phyloP scores from a whole-genome alignment of 2,888 invertebrate species.

The Dynastes grantii region DNA sequence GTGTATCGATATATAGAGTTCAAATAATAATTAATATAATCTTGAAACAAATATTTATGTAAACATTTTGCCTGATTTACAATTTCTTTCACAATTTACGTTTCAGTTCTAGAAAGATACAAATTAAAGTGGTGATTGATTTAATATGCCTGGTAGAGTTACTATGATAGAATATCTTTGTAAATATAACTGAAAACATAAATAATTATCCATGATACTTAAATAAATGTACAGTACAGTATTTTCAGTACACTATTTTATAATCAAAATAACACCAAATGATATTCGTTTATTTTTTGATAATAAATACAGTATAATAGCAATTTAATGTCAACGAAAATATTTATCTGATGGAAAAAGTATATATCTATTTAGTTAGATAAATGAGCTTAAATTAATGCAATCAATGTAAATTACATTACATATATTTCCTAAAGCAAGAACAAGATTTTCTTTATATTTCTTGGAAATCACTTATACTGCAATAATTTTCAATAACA shows the following conservation, averaged over 20 bases:
- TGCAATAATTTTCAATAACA: background rate
- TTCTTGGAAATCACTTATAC: background rate
- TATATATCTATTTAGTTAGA: constrained; percentile 39
- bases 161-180: background rate
- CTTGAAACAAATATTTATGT: no score
- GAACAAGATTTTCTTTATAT: background rate
- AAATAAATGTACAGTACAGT: constrained; percentile 29
- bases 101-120: background rate
- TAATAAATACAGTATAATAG: constrained; percentile 32
- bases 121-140: constrained; percentile 9
- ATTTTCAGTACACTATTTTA: constrained; percentile 47
- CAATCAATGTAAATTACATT: constrained; percentile 36
- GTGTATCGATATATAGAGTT: no score
- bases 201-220: constrained; percentile 14
- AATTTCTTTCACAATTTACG: no score
- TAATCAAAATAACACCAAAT: constrained; percentile 46
- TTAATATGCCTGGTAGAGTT: constrained; percentile 18
- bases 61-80: no score
- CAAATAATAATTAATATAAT: no score
- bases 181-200: constrained; percentile 25
- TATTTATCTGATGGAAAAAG: constrained; percentile 25
- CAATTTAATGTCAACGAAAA: constrained; percentile 46
- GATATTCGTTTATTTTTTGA: constrained; percentile 43
- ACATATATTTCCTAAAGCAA: background rate
- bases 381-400: constrained; percentile 46